These are phyloP conservation scores for Siniperca chuatsi DNA, from an alignment of 2,113 vertebrate genomes.

Conservation along the genomic window DNA sequence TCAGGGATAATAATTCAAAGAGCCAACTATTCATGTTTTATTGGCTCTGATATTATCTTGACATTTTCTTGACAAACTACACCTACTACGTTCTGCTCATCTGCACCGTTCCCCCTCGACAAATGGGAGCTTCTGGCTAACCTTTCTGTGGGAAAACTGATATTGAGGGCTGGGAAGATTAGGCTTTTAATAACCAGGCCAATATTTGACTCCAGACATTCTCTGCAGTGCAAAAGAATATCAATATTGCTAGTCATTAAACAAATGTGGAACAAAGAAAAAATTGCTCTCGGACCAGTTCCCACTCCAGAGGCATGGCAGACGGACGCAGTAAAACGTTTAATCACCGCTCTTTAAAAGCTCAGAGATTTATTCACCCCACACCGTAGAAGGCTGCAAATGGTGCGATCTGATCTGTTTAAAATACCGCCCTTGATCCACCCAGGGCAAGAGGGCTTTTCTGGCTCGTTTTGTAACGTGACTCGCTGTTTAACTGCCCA, in stretches of 20 bases:
- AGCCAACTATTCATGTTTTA: conserved; percentile 30
- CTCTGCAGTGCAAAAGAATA: conserved; percentile 37
- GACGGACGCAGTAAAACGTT: conserved; percentile 70
- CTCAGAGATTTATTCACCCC: conserved; percentile 70
- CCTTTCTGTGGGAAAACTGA: conserved; percentile 57
- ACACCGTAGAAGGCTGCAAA: conserved; percentile 52
- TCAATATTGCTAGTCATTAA: conserved; percentile 57
- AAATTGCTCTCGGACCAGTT: conserved; percentile 34
- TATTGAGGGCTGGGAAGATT: conserved; percentile 34
- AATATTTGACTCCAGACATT: conserved; percentile 54
- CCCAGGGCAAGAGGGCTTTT: conserved; percentile 52
- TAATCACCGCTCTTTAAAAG: conserved; percentile 75
- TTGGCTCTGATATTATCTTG: conserved; percentile 43
- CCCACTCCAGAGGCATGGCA: conserved; percentile 46
- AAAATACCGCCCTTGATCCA: conserved; percentile 64
- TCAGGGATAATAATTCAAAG: conserved; percentile 19
- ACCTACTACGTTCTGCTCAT: conserved; percentile 18
- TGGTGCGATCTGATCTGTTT: conserved; percentile 71
- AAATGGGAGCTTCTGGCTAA: conserved; percentile 30
- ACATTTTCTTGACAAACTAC: conserved; percentile 51
- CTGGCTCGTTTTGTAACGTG: conserved; percentile 61
- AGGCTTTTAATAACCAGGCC: conserved; percentile 68
- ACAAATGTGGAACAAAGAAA: conserved; percentile 50
- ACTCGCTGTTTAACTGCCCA: conserved; percentile 71
- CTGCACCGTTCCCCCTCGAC: background rate